phyloP scores from a whole-genome alignment of 2,797 vertebrate species.

The Moxostoma hubbsi region DNA sequence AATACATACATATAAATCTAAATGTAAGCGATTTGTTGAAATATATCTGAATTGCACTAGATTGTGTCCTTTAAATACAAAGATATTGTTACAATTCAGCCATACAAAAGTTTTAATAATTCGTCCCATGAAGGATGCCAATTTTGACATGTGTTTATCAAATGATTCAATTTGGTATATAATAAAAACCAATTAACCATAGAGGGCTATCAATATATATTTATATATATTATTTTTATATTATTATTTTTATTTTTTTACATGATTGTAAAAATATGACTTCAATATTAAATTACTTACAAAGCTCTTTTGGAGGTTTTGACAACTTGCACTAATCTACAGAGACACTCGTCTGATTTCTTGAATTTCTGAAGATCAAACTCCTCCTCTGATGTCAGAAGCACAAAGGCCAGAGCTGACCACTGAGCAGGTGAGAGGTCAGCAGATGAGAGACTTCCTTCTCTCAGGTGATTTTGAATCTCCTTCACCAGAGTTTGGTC shows the following conservation, averaged over 20 bases:
- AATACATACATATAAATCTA: no score
- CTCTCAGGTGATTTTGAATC: not conserved
- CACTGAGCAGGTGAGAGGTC: conserved; percentile 20
- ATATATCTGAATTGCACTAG: no score
- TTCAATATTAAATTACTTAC: not conserved
- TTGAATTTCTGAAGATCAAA: conserved; percentile 26
- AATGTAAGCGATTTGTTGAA: no score
- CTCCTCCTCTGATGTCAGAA: conserved; percentile 11
- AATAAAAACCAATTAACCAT: no score
- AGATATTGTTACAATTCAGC: no score
- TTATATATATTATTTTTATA: no score
- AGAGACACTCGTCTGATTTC: conserved; percentile 16
- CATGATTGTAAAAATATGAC: not conserved
- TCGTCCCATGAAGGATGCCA: no score
- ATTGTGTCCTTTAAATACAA: no score
- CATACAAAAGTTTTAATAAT: no score
- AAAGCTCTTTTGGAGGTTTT: conserved; percentile 4
- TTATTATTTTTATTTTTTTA: no score
- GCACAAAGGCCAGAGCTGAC: conserved; percentile 19
- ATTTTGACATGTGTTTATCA: no score
- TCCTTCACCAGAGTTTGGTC: conserved; percentile 10
- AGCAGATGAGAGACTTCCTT: not conserved
- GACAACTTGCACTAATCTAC: not conserved
- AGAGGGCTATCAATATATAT: no score
- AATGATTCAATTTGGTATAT: not conserved